phyloP scores from a whole-genome alignment of 1,140 invertebrate species.

The Belonocnema kinseyi region DNA sequence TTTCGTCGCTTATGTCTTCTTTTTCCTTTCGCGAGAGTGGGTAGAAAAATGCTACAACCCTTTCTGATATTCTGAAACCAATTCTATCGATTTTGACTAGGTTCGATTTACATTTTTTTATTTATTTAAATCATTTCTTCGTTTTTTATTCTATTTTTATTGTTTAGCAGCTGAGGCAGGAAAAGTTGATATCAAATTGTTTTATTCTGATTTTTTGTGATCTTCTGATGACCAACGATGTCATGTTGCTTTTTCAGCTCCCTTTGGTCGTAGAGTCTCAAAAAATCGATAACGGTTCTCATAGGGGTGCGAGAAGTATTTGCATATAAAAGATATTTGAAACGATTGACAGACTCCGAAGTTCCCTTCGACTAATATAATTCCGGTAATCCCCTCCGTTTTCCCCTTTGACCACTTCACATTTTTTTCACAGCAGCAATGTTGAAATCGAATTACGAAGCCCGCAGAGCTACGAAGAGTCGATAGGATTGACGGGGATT shows the following conservation, averaged over 20 bases:
- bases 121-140: too few species aligned
- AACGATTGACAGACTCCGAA: slow-evolving; percentile 20
- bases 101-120: too few species aligned
- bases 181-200: not conserved
- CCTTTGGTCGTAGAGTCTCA: not conserved
- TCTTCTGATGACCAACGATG: not conserved
- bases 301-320: slow-evolving; percentile 21
- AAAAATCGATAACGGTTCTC: slow-evolving; percentile 22
- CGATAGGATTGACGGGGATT: slow-evolving; percentile 16
- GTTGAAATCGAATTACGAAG: slow-evolving; percentile 21
- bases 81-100: not conserved
- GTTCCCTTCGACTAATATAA: slow-evolving; percentile 16
- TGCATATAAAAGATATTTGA: slow-evolving; percentile 32
- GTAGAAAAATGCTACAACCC: slow-evolving; percentile 16
- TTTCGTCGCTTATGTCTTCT: slow-evolving; percentile 24
- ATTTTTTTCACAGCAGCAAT: slow-evolving; percentile 10
- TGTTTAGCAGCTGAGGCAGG: not conserved
- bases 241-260: not conserved
- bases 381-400: slow-evolving; percentile 11
- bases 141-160: not conserved
- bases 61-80: not conserved
- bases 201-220: not conserved
- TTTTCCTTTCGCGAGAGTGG: not conserved
- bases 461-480: not conserved
- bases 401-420: not conserved